These are phyloP conservation scores for Glaucidium brasilianum DNA, from an alignment of 2,113 vertebrate species.

Conservation along the genomic window DNA sequence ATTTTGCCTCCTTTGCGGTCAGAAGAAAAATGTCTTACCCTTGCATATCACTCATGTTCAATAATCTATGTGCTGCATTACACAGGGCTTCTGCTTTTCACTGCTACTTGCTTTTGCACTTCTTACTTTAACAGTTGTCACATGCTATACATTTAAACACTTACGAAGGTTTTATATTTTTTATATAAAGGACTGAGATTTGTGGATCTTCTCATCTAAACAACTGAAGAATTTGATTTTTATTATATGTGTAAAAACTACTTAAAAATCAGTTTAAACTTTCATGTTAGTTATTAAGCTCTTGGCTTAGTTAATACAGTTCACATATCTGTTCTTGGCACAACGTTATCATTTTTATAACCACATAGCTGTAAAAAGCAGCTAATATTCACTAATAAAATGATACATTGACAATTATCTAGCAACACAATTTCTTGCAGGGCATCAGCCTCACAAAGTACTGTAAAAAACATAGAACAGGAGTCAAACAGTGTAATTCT, in stretches of 20 bases:
- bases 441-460: background rate
- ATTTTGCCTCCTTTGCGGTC: conserved; percentile 8
- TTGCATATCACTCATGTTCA: background rate
- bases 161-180: background rate
- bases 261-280: background rate
- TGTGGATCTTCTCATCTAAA: background rate
- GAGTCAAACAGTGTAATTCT: background rate
- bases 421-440: background rate
- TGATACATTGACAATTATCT: background rate
- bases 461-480: background rate
- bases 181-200: background rate
- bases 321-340: conserved; percentile 32
- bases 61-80: background rate
- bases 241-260: background rate
- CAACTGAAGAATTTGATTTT: background rate
- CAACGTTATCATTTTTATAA: conserved; percentile 14
- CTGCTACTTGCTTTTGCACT: background rate
- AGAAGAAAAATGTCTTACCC: conserved; percentile 32
- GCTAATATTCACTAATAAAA: conserved; percentile 29
- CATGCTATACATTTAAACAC: background rate
- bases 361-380: background rate
- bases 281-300: background rate
- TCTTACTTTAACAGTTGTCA: background rate
- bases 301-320: background rate
- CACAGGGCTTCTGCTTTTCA: background rate